Conservation (phyloP, 2,113 vertebrate genomes). For the Oncorhynchus masou region DNA sequence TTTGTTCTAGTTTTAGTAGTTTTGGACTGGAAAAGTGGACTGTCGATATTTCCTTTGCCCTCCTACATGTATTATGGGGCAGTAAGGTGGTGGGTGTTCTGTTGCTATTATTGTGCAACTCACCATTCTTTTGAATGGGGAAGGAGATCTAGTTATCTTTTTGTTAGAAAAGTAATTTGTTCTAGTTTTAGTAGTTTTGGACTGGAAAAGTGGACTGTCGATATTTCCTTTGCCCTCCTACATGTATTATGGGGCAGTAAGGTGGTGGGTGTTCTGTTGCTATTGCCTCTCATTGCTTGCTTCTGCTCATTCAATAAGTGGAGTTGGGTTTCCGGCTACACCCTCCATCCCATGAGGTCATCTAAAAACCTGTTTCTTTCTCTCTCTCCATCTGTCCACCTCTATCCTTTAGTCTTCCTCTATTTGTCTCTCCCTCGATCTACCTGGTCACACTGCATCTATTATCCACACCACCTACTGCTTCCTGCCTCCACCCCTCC, state of each 20-base stretch:
- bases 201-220: conserved; percentile 1
- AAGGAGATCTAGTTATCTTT: too few species aligned
- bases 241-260: conserved; percentile 21
- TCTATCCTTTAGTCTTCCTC: background rate
- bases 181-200: too few species aligned
- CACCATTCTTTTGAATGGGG: too few species aligned
- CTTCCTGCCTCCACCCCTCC: conserved; percentile 50
- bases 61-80: conserved; percentile 10
- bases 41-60: background rate
- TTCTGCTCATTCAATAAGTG: conserved; percentile 50
- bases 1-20: too few species aligned
- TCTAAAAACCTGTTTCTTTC: background rate
- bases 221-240: background rate
- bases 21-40: background rate
- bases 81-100: conserved; percentile 35
- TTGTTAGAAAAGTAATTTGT: too few species aligned
- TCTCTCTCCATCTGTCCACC: background rate
- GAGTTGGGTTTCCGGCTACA: conserved; percentile 29
- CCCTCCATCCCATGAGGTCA: conserved; percentile 1
- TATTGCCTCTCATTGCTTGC: conserved; percentile 56
- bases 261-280: conserved; percentile 31
- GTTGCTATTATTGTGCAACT: too few species aligned
- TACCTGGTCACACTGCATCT: background rate
- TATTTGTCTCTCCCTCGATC: conserved; percentile 6
- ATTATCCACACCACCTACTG: conserved; percentile 53